Evolutionary conservation across 2,797 vertebrate genomes (phyloP), one percentile per base, ranked within the genome.

Genomic region (Aphelocoma californica): DNA sequence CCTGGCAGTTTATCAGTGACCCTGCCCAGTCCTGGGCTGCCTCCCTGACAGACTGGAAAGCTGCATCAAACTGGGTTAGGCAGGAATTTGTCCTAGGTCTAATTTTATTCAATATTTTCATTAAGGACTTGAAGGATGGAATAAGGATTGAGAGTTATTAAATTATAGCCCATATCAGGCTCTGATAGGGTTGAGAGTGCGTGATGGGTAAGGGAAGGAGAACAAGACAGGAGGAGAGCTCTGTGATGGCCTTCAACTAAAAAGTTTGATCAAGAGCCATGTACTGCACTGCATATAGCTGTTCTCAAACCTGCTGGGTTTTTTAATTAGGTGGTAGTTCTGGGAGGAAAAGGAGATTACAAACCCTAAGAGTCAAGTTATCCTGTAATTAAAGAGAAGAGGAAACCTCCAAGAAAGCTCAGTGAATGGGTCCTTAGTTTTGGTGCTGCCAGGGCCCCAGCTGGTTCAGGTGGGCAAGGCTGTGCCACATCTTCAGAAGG

Each of bases 61-160:
- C 79, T 70, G 67, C 44, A 44, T 82, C 84, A 58, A 85, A 83
- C 45, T 53, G 77, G n/a, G 62, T 92, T 67, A 92, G 51, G 58
- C 81, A 74, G 75, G 77, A 88, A 84, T 90, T 88, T 53, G 25
- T 86, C 88, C 69, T 65, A 31, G 38, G 19, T 93, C 61, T 88
- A 10, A 75, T 85, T 92, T 88, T 67, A 88, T 93, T 93, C 69
- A 87, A 78, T 93, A 93, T 93, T 94, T 93, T 92, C 79, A 91
- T 96, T 96, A 94, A 90, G 81, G 53, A 61, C 42, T 70, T 74
- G 79, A 92, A 82, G 45, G 75, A 70, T 94, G 71, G 88, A 77
- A 56, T 92, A 74, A 80, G 38, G 25, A 71, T 93, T 83, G 91
- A 85, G 84, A 26, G 14, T 87, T 87, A 93, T 92, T 95, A 64